Evolutionary conservation across 2,113 vertebrate species (phyloP), one percentile per base, ranked within the genome.

Genomic region (Calypte anna): DNA sequence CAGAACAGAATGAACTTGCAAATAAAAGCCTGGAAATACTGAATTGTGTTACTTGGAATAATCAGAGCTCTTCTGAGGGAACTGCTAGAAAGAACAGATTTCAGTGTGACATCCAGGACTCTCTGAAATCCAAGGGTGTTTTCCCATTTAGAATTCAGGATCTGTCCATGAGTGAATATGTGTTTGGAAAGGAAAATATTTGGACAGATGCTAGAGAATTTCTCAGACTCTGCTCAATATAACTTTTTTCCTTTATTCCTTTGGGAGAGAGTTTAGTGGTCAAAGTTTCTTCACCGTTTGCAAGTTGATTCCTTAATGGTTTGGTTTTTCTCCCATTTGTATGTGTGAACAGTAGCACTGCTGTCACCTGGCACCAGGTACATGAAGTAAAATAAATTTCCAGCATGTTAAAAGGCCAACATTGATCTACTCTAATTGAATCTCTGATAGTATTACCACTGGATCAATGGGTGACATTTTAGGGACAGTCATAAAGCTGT

Each of bases 391-490:
- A 30, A 74, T 31, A 24, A 22, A 74, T 91, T 80, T 7, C 67
- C 64, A 63, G 25, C 43, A 36, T 53, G 33, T 44, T 93, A 88
- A 94, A 94, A 91, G 94, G 68, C n/a, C 68, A 90, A 17, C 53
- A 90, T 48, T 62, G 91, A 90, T 86, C 88, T 31, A 14, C 27
- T 90, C 63, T 58, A 94, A 93, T 74, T 86, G 82, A 88, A 94
- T 86, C 59, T 80, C 76, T 80, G 80, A 83, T 77, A 80, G 70
- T 91, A 85, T n/a, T 55, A 70, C 51, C 28, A 33, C 40, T 69
- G 85, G 82, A 91, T 95, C 88, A 93, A 58, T 83, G 30, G 79
- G 1, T 94, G 75, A 83, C 68, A 70, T 91, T 95, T 93, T 67
- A 80, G 72, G 58, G 51, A 80, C 85, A 93, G 48, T 15, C 40